phyloP scores from a whole-genome alignment of 1,140 invertebrate genomes.

The Himalopsyche phryganea region DNA sequence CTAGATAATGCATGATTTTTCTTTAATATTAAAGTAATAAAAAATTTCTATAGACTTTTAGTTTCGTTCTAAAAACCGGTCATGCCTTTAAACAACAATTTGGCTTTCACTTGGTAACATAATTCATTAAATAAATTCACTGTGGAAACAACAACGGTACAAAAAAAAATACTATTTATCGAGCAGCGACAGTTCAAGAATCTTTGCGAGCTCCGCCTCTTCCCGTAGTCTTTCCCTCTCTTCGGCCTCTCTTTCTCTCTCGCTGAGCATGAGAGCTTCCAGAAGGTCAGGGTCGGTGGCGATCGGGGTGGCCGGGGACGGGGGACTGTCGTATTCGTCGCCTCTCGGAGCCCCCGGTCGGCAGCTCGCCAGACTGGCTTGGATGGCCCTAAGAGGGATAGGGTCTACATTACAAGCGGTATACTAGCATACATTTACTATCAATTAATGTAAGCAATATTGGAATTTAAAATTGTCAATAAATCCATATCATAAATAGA shows the following conservation, averaged over 20 bases:
- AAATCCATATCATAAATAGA: too few relatives aligned
- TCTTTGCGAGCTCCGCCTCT: slow-evolving; percentile 35
- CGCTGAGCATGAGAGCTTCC: slow-evolving; percentile 39
- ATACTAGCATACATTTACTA: not conserved
- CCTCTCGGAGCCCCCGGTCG: slow-evolving; percentile 45
- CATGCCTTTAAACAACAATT: too few relatives aligned
- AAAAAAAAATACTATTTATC: slow-evolving; percentile 38
- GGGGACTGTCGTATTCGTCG: slow-evolving; percentile 3
- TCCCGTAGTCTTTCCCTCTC: slow-evolving; percentile 37
- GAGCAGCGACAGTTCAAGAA: slow-evolving; percentile 41
- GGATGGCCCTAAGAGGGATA: slow-evolving; percentile 28
- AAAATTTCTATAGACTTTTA: too few relatives aligned
- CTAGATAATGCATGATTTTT: too few relatives aligned
- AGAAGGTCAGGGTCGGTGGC: slow-evolving; percentile 28
- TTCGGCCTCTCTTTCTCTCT: slow-evolving; percentile 37
- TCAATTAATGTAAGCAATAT: too few relatives aligned
- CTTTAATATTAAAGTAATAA: too few relatives aligned
- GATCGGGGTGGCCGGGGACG: slow-evolving; percentile 12
- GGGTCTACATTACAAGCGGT: slow-evolving; percentile 10
- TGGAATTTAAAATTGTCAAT: too few relatives aligned
- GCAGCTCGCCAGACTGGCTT: slow-evolving; percentile 32
- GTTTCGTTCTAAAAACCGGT: too few relatives aligned
- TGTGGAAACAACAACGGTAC: too few relatives aligned
- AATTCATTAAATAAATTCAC: too few relatives aligned
- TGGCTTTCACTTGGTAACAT: too few relatives aligned